A percentile compares a stretch with the other conserved stretches of the same genome.
These are phyloP conservation scores for Drosophila sechellia DNA, from an alignment of 1,140 invertebrate species.

Conservation along the genomic window DNA sequence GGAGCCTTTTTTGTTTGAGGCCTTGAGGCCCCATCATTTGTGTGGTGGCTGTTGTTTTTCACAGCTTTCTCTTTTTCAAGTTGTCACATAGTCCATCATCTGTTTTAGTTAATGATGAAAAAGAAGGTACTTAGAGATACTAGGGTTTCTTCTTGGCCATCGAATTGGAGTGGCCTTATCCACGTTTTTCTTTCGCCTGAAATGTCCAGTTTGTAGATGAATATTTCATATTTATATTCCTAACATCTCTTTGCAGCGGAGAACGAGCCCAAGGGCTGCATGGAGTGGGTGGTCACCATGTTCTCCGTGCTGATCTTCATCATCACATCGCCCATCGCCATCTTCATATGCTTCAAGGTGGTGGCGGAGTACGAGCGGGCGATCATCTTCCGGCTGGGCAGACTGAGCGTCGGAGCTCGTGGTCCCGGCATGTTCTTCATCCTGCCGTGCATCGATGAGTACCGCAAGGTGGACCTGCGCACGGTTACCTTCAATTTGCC, in stretches of 20 bases:
- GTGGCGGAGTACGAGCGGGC: constrained; percentile 92
- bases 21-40: too few relatives aligned
- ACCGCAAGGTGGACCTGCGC: constrained; percentile 94
- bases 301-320: constrained; percentile 91
- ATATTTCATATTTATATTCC: too few relatives aligned
- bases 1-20: constrained; percentile 37
- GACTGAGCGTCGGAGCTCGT: constrained; percentile 85
- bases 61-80: background rate
- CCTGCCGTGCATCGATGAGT: constrained; percentile 95
- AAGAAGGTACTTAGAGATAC: background rate
- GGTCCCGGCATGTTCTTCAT: constrained; percentile 95
- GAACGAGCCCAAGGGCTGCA: constrained; percentile 86
- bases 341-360: constrained; percentile 92
- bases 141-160: background rate
- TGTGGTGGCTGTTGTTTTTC: too few relatives aligned
- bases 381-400: constrained; percentile 94
- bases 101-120: background rate
- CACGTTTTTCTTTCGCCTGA: background rate
- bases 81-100: too few relatives aligned
- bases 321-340: constrained; percentile 92
- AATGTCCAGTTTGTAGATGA: background rate
- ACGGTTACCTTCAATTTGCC: constrained; percentile 87
- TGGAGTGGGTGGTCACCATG: constrained; percentile 92
- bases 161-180: too few relatives aligned
- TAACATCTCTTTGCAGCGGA: constrained; percentile 81